Conservation (phyloP, 2,888 invertebrate species). For the Eristalinus sepulchralis region DNA sequence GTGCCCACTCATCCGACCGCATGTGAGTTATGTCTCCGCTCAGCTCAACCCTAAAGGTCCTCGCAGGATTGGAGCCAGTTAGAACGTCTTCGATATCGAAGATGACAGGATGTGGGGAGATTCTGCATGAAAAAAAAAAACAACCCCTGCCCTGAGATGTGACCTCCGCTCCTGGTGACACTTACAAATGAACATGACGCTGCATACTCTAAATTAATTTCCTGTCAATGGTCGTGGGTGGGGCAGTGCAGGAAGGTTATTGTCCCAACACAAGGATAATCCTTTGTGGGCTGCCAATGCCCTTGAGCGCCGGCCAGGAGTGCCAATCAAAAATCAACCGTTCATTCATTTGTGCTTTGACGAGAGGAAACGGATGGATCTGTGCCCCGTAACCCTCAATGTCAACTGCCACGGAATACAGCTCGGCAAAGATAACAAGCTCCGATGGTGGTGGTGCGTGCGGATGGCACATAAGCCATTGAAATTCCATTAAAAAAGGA, state of each 20-base stretch:
- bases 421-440: constrained; percentile 25
- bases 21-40: constrained; percentile 10
- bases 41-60: background rate
- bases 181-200: constrained; percentile 29
- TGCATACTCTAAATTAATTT: constrained; percentile 34
- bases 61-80: background rate
- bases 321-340: constrained; percentile 38
- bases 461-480: constrained; percentile 22
- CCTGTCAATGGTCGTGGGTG: background rate
- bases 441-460: constrained; percentile 1
- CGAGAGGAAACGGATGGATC: background rate
- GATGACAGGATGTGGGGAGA: background rate
- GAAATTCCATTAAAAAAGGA: constrained; percentile 60
- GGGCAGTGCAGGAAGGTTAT: background rate
- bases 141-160: background rate
- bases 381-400: constrained; percentile 20
- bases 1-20: background rate
- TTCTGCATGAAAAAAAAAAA: background rate
- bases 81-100: constrained; percentile 23
- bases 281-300: background rate
- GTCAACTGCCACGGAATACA: constrained; percentile 32
- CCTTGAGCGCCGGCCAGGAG: constrained; percentile 13
- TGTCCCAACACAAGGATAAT: background rate
- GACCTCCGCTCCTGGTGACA: constrained; percentile 13
- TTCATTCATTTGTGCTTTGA: background rate